Evolutionary conservation across 2,888 invertebrate genomes (phyloP), one percentile per base, ranked within the genome.

Genomic region (Parochlus steinenii): DNA sequence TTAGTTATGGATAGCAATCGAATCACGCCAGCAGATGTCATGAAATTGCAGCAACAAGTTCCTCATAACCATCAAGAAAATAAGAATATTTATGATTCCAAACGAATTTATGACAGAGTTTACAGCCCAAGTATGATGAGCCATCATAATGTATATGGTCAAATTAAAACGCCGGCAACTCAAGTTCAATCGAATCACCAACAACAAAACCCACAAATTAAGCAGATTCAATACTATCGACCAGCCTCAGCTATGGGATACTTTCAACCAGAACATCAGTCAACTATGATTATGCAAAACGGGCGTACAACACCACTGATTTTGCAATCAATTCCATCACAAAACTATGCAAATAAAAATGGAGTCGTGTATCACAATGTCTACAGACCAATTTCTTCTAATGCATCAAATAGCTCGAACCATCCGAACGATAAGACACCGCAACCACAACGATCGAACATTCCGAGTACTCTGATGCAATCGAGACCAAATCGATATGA

Each of bases 251-350:
- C 31, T 6, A 20, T 31, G 31, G 22, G 31, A 7, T 12, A n/a
- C n/a, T 14, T 23, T 19, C 12, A n/a, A n/a, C 3, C 15, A 19
- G n/a, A 30, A 18, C 30, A 19, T 4, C 22, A 24, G 10, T 19
- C 18, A 26, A 27, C 16, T 33, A 12, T 18, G 20, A 18, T 19
- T n/a, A 17, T 12, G 17, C 7, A 14, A 6, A 24, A 52, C 40
- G 56, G 53, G 5, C 48, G 55, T 29, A 47, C 49, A 38, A 54
- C 54, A 37, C 56, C 55, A 2, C 46, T 56, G 29, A 54, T 55
- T 39, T 47, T 56, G 23, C 55, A 53, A 36, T 50, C 54, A 43
- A 31, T 33, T 8, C 26, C 32, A 29, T 30, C 30, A 11, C 32
- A 31, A 18, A 27, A 27, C 18, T 14, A 16, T 15, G 8, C 15